Conservation (phyloP, 2,888 invertebrate species). For the Noctua pronuba region DNA sequence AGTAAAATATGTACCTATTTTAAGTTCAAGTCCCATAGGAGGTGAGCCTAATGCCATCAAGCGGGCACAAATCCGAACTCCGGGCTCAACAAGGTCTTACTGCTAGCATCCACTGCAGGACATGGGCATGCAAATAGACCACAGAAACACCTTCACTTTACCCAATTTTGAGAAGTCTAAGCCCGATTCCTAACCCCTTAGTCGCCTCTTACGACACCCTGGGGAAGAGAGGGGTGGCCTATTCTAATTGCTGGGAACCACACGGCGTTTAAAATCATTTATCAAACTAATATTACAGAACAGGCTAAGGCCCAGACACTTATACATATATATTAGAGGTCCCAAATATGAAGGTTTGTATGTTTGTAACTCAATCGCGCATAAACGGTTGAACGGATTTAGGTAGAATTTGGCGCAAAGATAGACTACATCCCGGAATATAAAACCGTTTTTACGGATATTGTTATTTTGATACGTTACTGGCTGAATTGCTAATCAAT, state of each 20-base stretch:
- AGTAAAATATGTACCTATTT: background rate
- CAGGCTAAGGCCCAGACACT: background rate
- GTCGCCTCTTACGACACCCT: constrained; percentile 9
- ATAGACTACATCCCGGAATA: background rate
- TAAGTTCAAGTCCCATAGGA: background rate
- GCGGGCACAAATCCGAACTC: background rate
- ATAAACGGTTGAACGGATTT: background rate
- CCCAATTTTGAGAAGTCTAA: background rate
- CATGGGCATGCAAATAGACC: background rate
- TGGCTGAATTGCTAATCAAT: background rate
- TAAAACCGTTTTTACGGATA: too few species aligned
- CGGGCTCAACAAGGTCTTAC: background rate
- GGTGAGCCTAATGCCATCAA: background rate
- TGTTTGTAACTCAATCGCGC: background rate
- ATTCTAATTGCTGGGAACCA: constrained; percentile 2
- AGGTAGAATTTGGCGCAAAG: background rate
- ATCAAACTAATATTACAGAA: background rate
- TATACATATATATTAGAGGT: too few species aligned
- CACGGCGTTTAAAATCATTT: background rate
- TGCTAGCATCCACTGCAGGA: background rate
- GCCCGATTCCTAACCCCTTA: background rate
- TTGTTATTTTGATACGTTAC: too few species aligned
- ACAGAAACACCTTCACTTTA: background rate
- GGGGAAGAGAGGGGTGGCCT: background rate
- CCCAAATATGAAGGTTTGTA: too few species aligned